Evolutionary conservation across 1,140 invertebrate genomes (phyloP).

Genomic region (Melipona quadrifasciata): DNA sequence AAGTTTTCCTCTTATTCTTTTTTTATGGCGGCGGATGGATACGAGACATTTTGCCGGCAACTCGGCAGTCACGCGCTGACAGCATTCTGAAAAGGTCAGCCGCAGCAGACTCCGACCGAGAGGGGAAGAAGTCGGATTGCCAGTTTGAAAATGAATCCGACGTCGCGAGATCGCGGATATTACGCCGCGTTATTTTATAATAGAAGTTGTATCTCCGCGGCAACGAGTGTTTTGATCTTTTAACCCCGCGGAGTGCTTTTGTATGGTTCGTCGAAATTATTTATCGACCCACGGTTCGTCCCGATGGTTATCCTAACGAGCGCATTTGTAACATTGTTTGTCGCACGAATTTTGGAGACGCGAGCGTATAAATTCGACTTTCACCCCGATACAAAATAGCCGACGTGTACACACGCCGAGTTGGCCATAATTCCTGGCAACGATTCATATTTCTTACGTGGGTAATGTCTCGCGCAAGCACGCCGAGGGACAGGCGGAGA

Average conservation of each 20-base stretch:
- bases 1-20: constrained; percentile 27
- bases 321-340: background rate
- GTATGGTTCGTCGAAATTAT: background rate
- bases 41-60: constrained; percentile 28
- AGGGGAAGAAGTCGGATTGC: background rate
- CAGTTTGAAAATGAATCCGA: constrained; percentile 6
- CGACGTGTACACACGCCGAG: background rate
- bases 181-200: background rate
- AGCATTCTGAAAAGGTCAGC: background rate
- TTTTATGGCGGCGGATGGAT: background rate
- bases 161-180: background rate
- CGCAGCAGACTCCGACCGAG: background rate
- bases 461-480: background rate
- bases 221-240: background rate
- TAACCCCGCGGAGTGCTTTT: background rate
- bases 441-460: constrained; percentile 39
- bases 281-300: background rate
- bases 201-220: background rate
- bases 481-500: background rate
- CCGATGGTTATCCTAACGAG: background rate
- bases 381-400: constrained; percentile 26
- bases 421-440: constrained; percentile 34
- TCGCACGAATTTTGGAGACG: background rate
- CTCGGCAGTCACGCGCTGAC: background rate
- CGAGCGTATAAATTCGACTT: constrained; percentile 25